A percentile compares a stretch with the other conserved stretches of the same genome.
Evolutionary conservation across 2,888 invertebrate genomes (phyloP).

Genomic region (Abscondita cerata): DNA sequence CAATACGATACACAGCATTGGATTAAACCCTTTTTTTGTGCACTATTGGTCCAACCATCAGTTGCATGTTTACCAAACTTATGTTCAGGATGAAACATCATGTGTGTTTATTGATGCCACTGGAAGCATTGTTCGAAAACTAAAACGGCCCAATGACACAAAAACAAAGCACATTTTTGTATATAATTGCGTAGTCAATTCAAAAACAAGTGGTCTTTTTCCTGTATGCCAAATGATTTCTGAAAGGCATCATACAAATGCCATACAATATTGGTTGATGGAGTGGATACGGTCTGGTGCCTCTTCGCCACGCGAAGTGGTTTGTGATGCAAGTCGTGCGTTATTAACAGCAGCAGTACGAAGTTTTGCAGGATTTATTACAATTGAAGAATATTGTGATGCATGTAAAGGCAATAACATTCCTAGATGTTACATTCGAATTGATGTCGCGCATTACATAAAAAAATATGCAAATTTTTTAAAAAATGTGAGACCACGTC

Average conservation of each 20-base stretch:
- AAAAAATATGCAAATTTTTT: not conserved
- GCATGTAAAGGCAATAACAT: not conserved
- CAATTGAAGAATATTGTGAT: too few relatives aligned
- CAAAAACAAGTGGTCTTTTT: too few relatives aligned
- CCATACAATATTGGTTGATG: too few relatives aligned
- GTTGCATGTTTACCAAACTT: not conserved
- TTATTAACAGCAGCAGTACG: not conserved
- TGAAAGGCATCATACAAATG: too few relatives aligned
- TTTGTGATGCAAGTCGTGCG: not conserved
- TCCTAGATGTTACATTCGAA: conserved; percentile 5
- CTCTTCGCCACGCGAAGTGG: not conserved
- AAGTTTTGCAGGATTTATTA: not conserved
- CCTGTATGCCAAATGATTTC: too few relatives aligned
- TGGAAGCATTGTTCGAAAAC: too few relatives aligned
- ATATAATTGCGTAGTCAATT: too few relatives aligned
- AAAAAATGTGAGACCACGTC: too few relatives aligned
- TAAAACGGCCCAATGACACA: too few relatives aligned
- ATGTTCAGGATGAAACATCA: not conserved
- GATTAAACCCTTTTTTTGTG: not conserved
- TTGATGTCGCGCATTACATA: not conserved
- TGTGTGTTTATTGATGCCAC: too few relatives aligned
- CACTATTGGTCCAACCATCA: conserved; percentile 3
- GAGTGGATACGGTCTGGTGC: not conserved
- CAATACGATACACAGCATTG: not conserved
- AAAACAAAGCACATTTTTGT: too few relatives aligned